Evolutionary conservation across 2,113 vertebrate species (phyloP), one percentile per base, ranked within the genome.

Genomic region (Quiscalus mexicanus): DNA sequence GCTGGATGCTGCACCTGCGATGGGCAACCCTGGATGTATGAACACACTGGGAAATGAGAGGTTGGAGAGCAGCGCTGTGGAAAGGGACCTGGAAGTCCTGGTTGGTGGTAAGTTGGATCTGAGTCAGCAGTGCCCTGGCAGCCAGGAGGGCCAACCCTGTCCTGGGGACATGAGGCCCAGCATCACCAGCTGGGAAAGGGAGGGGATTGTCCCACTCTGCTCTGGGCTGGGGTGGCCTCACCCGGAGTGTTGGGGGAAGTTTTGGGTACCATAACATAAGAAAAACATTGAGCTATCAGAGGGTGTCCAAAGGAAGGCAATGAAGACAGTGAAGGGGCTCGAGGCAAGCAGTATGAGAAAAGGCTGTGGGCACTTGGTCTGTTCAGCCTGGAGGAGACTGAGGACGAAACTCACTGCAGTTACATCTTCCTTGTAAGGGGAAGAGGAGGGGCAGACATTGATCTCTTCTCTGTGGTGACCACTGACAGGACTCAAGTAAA

Each of bases 101-200:
- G 13, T 8, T 0, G 0, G 3, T 42, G 21, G 3, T 22, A 31
- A 73, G 2, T 3, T 73, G 50, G 2, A 49, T 8, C 1, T 42
- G 2, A 58, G 25, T 3, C 25, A 42, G 5, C 67, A 49, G 25
- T 31, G 31, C 25, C 21, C 14, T 56, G 42, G 25, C 4, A 18
- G 35, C 16, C 35, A 19, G 58, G 31, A 58, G 25, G 31, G 15
- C 0, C 56, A 55, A 0, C 6, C 4, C 2, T 39, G 55, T 55
- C 39, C 55, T 20, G 10, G 15, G 15, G 4, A 1, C 23, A 39
- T 16, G 28, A 69, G 74, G 64, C 15, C 0, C 33, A 62, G 39
- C 19, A 39, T 53, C 0, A 0, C 12, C 23, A 35, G 11, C 49
- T 0, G 0, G 17, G 11, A 0, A 5, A 42, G 21, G 21, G 9